Conservation (phyloP, 2,797 vertebrate species). For the Masticophis lateralis region DNA sequence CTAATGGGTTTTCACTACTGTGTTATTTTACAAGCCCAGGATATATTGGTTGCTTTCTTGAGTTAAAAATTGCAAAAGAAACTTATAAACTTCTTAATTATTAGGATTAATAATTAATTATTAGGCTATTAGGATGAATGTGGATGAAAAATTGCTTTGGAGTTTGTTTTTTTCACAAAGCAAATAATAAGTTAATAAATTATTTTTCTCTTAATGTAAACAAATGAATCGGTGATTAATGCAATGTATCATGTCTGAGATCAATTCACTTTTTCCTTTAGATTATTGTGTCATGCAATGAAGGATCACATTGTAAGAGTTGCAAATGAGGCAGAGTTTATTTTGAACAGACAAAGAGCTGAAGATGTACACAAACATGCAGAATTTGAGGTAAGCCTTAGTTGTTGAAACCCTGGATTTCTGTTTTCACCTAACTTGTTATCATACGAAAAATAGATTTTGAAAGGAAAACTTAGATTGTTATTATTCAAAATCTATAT, state of each 20-base stretch:
- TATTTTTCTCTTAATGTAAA: constrained; percentile 1
- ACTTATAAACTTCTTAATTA: neutral
- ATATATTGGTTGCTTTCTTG: neutral
- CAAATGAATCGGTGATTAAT: neutral
- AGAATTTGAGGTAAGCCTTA: constrained; percentile 90
- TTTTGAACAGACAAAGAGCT: constrained; percentile 93
- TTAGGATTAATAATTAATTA: too few relatives aligned
- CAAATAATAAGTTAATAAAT: neutral
- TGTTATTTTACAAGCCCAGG: neutral
- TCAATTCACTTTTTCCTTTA: constrained; percentile 57
- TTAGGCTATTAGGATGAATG: neutral
- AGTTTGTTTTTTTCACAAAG: constrained; percentile 13
- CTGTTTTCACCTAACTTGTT: constrained; percentile 53
- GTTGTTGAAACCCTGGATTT: constrained; percentile 39
- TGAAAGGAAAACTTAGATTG: constrained; percentile 39
- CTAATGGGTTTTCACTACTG: neutral
- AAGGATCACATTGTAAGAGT: constrained; percentile 98
- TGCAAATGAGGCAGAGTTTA: constrained; percentile 97
- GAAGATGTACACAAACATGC: constrained; percentile 97
- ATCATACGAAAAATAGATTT: constrained; percentile 37
- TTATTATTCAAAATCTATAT: constrained; percentile 52
- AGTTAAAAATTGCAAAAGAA: neutral
- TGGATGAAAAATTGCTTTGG: neutral
- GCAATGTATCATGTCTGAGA: constrained; percentile 31
- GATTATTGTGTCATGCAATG: constrained; percentile 96